These are phyloP conservation scores for Phenganax marumi DNA, from an alignment of 92 coral and sea anemone genomes.

Conservation along the genomic window DNA sequence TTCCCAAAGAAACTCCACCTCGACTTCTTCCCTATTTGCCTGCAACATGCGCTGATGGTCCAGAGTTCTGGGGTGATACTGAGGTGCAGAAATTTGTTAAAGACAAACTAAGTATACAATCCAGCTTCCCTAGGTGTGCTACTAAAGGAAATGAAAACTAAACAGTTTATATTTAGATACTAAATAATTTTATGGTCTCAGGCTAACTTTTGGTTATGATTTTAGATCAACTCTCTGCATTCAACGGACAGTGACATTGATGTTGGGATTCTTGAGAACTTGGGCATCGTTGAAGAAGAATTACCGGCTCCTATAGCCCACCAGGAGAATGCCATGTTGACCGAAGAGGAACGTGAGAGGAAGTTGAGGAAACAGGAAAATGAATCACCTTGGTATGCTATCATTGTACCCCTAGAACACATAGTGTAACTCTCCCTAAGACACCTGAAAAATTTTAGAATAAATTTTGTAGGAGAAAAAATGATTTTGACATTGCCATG, in stretches of 20 bases:
- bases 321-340: constrained; percentile 56
- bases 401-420: too few species aligned
- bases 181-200: neutral
- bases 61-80: constrained; percentile 81
- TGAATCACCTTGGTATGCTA: constrained; percentile 80
- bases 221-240: constrained; percentile 37
- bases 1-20: constrained; percentile 80
- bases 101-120: neutral
- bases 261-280: constrained; percentile 72
- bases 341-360: constrained; percentile 68
- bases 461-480: too few species aligned
- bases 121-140: too few species aligned
- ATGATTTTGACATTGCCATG: too few species aligned
- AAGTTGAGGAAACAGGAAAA: constrained; percentile 63
- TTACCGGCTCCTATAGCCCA: constrained; percentile 30
- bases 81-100: constrained; percentile 48
- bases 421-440: too few species aligned
- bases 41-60: constrained; percentile 70
- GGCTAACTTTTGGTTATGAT: too few species aligned
- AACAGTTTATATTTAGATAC: neutral
- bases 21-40: constrained; percentile 89
- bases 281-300: constrained; percentile 84
- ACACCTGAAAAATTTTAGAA: too few species aligned
- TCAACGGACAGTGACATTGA: constrained; percentile 68
- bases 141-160: neutral